phyloP scores from a whole-genome alignment of 1,140 invertebrate genomes.

The Calosoma granatense region DNA sequence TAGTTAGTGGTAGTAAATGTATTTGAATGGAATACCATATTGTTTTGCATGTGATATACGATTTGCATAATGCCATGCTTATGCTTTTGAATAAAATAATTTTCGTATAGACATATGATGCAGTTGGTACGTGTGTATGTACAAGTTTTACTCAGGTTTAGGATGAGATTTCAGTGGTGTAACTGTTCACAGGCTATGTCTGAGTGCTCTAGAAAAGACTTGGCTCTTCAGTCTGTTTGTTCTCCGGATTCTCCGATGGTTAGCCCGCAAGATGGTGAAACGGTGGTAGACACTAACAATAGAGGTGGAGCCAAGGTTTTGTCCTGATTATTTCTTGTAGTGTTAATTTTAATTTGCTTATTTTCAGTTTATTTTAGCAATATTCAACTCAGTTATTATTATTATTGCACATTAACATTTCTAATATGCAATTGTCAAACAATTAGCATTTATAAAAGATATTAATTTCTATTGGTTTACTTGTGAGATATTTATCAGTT shows the following conservation, averaged over 20 bases:
- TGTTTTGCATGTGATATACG: no score
- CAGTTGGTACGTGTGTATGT: not conserved
- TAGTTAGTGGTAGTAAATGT: no score
- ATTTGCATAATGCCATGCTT: no score
- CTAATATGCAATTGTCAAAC: no score
- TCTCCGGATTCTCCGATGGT: constrained; percentile 32
- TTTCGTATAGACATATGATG: no score
- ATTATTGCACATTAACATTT: no score
- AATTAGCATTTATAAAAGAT: no score
- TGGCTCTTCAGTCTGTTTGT: constrained; percentile 33
- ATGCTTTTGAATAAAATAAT: no score
- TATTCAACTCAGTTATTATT: not conserved
- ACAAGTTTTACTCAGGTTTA: not conserved
- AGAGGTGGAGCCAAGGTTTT: not conserved
- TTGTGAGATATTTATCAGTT: no score
- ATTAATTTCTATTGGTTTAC: no score
- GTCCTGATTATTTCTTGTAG: not conserved
- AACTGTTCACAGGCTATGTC: constrained; percentile 26
- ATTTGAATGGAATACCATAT: no score
- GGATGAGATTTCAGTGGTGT: not conserved
- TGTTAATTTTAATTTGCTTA: not conserved
- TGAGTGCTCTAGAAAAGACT: constrained; percentile 45
- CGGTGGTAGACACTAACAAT: constrained; percentile 17
- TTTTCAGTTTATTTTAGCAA: not conserved
- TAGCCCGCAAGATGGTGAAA: constrained; percentile 29